Base-by-base conservation (phyloP, 2,797 vertebrate genomes). In the Myotis planiceps region DNA sequence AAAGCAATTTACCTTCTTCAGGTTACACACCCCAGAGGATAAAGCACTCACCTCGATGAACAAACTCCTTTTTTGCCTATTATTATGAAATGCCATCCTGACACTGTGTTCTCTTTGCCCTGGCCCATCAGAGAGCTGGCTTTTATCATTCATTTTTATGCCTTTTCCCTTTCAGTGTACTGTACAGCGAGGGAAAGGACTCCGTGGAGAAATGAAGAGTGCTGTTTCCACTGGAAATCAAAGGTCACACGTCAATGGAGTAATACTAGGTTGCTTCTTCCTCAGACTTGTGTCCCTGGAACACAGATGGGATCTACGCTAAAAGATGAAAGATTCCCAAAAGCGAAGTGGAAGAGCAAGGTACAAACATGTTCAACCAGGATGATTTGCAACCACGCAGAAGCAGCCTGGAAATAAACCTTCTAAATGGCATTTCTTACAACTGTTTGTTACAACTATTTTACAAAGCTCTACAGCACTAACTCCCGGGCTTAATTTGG, bases 1-100 rank as follows among this genome's bases (percentile, higher is more conserved):
- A 97, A 97, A 94, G 88, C 88, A 94, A 97, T 98, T 97, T 97
- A 94, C 88, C 94, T 97, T 97, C 94, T 95, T 97, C 82, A 93
- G 65, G 89, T 93, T 96, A 82, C 83, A 95, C 68, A 79, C 3
- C 5, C 23, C 37, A 86, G 90, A 93, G 68, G 81, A 96, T 95
- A 94, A 97, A 97, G 88, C 92, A 90, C 90, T 96, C 94, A 82
- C 95, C 94, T 92, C 88, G 74, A 97, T 83, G 88, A 96, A 60
- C 92, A 97, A 95, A 97, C 92, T 92, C 88, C 81, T 58, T 92
- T 96, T 88, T 32, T 5, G 65, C 65, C 94, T 90, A 83, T 82
- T 90, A 94, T 96, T 94, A 83, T 93, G 92, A 90, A 90, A 97
- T 86, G 74, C 74, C 69, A 88, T 88, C 78, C 69, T 95, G 66